A percentile compares a stretch with the other conserved stretches of the same genome.
Conservation (phyloP, 2,888 invertebrate genomes). For the Drosophila nr. perissopoda region DNA sequence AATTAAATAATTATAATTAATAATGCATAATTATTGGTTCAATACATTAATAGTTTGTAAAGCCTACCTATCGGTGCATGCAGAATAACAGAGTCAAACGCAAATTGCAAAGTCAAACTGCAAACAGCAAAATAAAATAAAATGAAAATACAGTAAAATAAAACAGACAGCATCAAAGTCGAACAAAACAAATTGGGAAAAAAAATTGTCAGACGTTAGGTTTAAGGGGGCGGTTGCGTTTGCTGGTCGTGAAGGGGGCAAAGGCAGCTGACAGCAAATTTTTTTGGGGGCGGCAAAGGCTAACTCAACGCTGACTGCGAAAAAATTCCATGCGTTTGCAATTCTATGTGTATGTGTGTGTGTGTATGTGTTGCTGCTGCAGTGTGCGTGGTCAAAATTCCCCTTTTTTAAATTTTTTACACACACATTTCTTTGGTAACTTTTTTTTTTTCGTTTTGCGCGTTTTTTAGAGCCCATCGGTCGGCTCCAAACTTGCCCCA, state of each 20-base stretch:
- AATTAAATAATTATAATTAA: conserved; percentile 12
- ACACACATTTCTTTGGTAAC: conserved; percentile 28
- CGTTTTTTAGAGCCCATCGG: conserved; percentile 78
- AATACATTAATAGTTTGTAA: neutral
- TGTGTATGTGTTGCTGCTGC: conserved; percentile 22
- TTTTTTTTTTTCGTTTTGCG: conserved; percentile 60
- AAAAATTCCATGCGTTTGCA: conserved; percentile 73
- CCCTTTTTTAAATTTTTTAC: conserved; percentile 74
- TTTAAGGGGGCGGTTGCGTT: conserved; percentile 14
- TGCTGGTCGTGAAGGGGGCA: neutral
- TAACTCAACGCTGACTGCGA: conserved; percentile 66
- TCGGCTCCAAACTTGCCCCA: conserved; percentile 50
- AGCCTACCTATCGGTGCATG: neutral
- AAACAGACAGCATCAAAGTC: conserved; percentile 68
- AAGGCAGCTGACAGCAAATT: conserved; percentile 41
- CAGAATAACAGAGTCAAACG: conserved; percentile 40
- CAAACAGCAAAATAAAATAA: conserved; percentile 15
- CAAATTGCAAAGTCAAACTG: conserved; percentile 67
- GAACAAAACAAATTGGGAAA: conserved; percentile 74
- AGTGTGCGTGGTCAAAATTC: conserved; percentile 72
- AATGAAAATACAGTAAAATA: conserved; percentile 29
- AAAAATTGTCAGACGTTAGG: conserved; percentile 41
- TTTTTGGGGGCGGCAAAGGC: conserved; percentile 73
- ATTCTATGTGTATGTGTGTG: conserved; percentile 42
- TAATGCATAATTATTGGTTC: conserved; percentile 1